These are phyloP conservation scores for Choreutis nemorana DNA, from an alignment of 2,888 invertebrate species.

Conservation along the genomic window DNA sequence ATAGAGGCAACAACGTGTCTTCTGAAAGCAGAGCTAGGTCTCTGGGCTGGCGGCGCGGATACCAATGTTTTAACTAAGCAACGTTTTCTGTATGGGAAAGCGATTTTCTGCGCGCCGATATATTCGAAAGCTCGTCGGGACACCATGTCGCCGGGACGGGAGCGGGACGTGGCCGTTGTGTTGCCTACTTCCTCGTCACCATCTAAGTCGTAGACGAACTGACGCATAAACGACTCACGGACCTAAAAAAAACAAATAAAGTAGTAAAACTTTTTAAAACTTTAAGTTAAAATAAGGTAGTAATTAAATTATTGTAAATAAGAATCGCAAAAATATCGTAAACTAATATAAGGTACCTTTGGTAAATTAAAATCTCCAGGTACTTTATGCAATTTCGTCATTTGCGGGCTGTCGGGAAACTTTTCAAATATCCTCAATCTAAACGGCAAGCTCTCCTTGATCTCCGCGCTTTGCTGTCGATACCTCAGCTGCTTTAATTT, in stretches of 20 bases:
- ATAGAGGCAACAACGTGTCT: conserved; percentile 86
- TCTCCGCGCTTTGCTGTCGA: conserved; percentile 97
- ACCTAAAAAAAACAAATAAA: too few species aligned
- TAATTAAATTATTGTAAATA: not conserved
- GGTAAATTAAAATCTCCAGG: conserved; percentile 92
- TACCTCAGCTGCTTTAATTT: conserved; percentile 97
- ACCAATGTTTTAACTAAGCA: conserved; percentile 83
- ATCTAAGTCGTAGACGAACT: conserved; percentile 89
- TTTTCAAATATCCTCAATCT: conserved; percentile 96
- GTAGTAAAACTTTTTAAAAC: too few species aligned
- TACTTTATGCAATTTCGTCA: conserved; percentile 94
- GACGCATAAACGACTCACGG: conserved; percentile 98
- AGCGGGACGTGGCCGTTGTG: conserved; percentile 9
- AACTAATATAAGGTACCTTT: conserved; percentile 64
- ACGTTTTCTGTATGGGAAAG: conserved; percentile 78
- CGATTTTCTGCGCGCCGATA: conserved; percentile 43
- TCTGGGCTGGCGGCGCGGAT: conserved; percentile 82
- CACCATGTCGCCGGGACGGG: conserved; percentile 21
- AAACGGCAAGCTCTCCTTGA: conserved; percentile 96
- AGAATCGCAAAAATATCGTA: conserved; percentile 3
- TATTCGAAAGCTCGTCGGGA: conserved; percentile 48
- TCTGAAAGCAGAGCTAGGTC: conserved; percentile 79
- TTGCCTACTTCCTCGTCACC: conserved; percentile 72
- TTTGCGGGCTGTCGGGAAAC: conserved; percentile 98
- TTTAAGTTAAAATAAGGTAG: too few species aligned